A percentile compares a stretch with the other conserved stretches of the same genome.
phyloP scores from a whole-genome alignment of 2,797 vertebrate genomes.

The Myotis findleyi region DNA sequence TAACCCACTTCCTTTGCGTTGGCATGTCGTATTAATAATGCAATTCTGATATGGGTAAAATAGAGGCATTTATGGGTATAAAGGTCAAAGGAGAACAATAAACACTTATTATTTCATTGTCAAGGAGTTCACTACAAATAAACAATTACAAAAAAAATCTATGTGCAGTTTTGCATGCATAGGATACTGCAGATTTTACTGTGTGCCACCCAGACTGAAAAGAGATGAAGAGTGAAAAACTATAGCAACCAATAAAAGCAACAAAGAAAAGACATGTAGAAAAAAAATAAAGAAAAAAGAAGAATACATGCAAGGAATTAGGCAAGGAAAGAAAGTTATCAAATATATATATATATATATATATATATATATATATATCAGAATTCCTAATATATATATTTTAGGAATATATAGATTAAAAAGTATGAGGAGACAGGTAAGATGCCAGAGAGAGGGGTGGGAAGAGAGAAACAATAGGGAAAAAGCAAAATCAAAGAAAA shows the following conservation, averaged over 20 bases:
- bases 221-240: background rate
- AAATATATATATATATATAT: background rate
- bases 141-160: background rate
- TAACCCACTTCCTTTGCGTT: constrained; percentile 30
- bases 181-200: background rate
- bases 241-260: background rate
- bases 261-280: background rate
- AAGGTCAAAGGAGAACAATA: constrained; percentile 8
- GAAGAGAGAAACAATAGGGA: background rate
- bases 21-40: background rate
- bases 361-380: background rate
- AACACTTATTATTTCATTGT: background rate
- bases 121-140: background rate
- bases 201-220: background rate
- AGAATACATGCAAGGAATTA: background rate
- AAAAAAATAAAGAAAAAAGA: background rate
- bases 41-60: constrained; percentile 18
- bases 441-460: background rate
- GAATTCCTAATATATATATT: no score
- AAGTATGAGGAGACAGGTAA: background rate
- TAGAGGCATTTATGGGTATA: background rate
- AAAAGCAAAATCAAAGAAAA: background rate
- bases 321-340: background rate
- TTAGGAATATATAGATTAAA: background rate
- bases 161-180: background rate